These are phyloP conservation scores for Gopherus evgoodei DNA, from an alignment of 2,113 vertebrate species.

Conservation along the genomic window DNA sequence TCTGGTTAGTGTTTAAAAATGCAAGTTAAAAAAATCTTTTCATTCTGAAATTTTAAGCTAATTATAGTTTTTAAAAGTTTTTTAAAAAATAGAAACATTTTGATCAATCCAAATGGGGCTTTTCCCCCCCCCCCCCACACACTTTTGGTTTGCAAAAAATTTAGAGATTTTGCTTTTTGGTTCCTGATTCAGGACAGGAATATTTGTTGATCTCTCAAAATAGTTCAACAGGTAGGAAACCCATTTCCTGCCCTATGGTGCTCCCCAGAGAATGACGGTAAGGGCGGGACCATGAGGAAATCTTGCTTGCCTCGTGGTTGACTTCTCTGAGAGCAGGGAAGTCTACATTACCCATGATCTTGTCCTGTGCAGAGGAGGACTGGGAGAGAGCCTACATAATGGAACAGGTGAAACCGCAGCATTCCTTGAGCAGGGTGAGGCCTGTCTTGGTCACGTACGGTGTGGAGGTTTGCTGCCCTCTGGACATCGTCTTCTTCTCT, in stretches of 20 bases:
- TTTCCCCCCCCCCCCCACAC: not conserved
- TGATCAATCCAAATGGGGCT: not conserved
- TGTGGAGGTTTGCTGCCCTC: conserved; percentile 81
- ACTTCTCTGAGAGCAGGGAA: fast-evolving
- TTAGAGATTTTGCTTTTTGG: not conserved
- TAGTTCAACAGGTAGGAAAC: not conserved
- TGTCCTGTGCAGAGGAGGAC: conserved; percentile 4
- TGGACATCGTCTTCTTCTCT: conserved; percentile 74
- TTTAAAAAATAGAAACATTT: not conserved
- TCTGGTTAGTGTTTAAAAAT: not conserved
- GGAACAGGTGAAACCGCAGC: conserved; percentile 91
- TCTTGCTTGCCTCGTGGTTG: not conserved
- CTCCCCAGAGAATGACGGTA: not conserved
- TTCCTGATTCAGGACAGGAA: not conserved
- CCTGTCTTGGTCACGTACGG: conserved; percentile 85
- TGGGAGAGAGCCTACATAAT: conserved; percentile 81
- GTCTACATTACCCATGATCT: not conserved
- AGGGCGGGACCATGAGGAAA: not conserved
- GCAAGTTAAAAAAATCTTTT: not conserved
- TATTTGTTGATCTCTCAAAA: not conserved
- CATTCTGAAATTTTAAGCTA: not conserved
- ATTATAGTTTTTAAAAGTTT: not conserved
- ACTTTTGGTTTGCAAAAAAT: not conserved
- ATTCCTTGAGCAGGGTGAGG: conserved; percentile 89
- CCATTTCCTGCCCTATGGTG: not conserved